Conservation (phyloP, 2,113 vertebrate species). For the Leuciscus idus region DNA sequence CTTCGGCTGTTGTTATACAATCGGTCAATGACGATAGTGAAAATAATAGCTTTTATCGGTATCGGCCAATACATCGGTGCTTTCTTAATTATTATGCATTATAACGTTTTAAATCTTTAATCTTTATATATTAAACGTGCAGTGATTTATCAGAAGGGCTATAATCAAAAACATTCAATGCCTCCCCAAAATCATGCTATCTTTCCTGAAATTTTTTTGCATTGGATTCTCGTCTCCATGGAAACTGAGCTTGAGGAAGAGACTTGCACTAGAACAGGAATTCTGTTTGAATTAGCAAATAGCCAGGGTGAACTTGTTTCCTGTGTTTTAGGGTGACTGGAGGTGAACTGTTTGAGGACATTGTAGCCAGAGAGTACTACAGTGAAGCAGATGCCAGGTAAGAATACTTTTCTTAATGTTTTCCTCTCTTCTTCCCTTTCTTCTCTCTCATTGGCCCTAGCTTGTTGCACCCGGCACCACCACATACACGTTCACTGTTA, state of each 20-base stretch:
- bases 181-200: not conserved
- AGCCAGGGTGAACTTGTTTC: conserved; percentile 23
- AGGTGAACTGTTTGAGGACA: conserved; percentile 81
- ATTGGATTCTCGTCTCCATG: conserved; percentile 52
- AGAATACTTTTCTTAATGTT: not conserved
- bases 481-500: not conserved
- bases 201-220: conserved; percentile 19
- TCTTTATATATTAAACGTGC: not conserved
- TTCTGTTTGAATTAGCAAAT: conserved; percentile 27
- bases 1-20: too few relatives aligned
- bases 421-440: conserved; percentile 12
- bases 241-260: conserved; percentile 45
- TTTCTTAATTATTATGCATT: not conserved
- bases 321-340: conserved; percentile 74
- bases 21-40: too few relatives aligned
- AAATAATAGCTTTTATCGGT: too few relatives aligned
- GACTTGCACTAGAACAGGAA: not conserved
- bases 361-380: conserved; percentile 81
- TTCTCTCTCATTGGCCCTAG: conserved; percentile 14
- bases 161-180: not conserved
- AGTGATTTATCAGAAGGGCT: not conserved
- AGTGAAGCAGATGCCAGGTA: conserved; percentile 81
- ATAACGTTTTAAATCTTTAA: not conserved
- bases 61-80: too few relatives aligned
- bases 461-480: conserved; percentile 35